A percentile compares a stretch with the other conserved stretches of the same genome.
phyloP scores from a whole-genome alignment of 2,888 invertebrate genomes.

The Conops quadrifasciatus region DNA sequence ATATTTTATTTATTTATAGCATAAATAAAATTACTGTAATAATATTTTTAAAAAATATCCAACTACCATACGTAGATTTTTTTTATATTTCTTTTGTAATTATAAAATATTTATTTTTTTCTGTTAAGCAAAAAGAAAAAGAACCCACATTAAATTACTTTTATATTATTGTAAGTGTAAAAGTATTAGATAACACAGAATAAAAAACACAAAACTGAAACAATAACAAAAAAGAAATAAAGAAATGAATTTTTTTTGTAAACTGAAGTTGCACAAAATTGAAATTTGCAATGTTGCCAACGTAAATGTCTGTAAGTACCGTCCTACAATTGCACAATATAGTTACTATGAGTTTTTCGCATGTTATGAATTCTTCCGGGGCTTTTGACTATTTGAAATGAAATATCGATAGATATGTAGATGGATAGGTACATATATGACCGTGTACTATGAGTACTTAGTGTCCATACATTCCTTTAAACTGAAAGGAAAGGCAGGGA shows the following conservation, averaged over 20 bases:
- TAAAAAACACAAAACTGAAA: not conserved
- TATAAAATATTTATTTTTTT: not conserved
- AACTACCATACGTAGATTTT: constrained; percentile 27
- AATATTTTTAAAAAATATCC: constrained; percentile 27
- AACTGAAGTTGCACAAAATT: not conserved
- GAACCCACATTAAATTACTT: not conserved
- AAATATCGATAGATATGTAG: no score
- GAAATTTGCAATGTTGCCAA: constrained; percentile 14
- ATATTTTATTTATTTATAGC: constrained; percentile 23
- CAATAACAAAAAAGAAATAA: not conserved
- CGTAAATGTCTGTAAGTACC: constrained; percentile 23
- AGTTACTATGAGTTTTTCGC: no score
- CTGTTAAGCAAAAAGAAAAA: constrained; percentile 9
- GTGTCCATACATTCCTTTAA: no score
- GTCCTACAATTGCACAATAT: constrained; percentile 30
- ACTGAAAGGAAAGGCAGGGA: no score
- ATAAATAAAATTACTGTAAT: constrained; percentile 27
- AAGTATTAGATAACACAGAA: not conserved
- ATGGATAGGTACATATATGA: no score
- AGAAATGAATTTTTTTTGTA: constrained; percentile 13
- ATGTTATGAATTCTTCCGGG: no score
- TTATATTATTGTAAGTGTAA: not conserved
- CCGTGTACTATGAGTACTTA: no score
- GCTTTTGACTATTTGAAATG: no score
- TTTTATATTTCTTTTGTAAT: constrained; percentile 31